Evolutionary conservation across 92 coral and sea anemone species (phyloP).

Genomic region (Pocillopora meandrina): DNA sequence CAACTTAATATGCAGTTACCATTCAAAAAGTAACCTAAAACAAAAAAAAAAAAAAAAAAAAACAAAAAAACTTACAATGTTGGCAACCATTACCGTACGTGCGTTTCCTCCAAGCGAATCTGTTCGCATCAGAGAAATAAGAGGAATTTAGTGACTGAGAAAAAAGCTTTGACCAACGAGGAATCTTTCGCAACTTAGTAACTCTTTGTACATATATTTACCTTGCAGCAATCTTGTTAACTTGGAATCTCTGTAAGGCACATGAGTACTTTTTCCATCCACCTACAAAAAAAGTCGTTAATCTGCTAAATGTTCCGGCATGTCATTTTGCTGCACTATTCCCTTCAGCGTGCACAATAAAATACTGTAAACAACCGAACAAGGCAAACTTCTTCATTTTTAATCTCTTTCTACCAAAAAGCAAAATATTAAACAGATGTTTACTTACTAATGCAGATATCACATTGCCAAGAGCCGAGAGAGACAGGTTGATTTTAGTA

Average conservation of each 20-base stretch:
- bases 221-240: constrained; percentile 95
- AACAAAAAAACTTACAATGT: constrained; percentile 69
- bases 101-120: constrained; percentile 99
- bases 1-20: no score
- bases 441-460: constrained; percentile 93
- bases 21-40: not conserved
- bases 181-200: not conserved
- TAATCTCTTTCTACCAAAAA: not conserved
- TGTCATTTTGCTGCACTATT: no score
- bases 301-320: not conserved
- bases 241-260: constrained; percentile 98
- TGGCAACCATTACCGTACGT: constrained; percentile 98
- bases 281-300: constrained; percentile 48
- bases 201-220: constrained; percentile 4
- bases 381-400: not conserved
- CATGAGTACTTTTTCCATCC: constrained; percentile 96
- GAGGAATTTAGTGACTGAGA: not conserved
- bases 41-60: not conserved
- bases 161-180: not conserved
- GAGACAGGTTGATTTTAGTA: constrained; percentile 94
- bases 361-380: not conserved
- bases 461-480: constrained; percentile 97
- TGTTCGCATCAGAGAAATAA: constrained; percentile 16
- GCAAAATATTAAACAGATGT: no score
- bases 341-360: no score